Evolutionary conservation across 2,797 vertebrate species (phyloP).

Genomic region (Phataginus tricuspis): DNA sequence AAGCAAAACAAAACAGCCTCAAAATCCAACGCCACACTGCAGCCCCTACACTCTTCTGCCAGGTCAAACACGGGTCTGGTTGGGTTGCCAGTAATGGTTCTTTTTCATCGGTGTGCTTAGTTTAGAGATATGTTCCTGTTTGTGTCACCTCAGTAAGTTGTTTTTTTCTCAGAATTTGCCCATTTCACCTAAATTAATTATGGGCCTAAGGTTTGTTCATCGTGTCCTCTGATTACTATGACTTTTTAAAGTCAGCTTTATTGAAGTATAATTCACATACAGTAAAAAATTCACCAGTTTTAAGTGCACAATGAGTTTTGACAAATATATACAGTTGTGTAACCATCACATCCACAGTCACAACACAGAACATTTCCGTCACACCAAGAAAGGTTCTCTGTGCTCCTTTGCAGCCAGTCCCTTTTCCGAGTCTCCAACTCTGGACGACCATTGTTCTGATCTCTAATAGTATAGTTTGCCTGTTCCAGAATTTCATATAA

Average conservation of each 20-base stretch:
- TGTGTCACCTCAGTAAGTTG: slow-evolving; percentile 29
- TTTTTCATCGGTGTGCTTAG: not conserved
- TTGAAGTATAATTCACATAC: not conserved
- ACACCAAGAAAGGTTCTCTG: not conserved
- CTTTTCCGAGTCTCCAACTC: not conserved
- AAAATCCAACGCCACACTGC: slow-evolving; percentile 61
- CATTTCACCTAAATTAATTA: slow-evolving; percentile 18
- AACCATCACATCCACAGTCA: not conserved
- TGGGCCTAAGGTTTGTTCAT: not conserved
- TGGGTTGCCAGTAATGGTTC: slow-evolving; percentile 46
- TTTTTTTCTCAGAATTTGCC: not conserved
- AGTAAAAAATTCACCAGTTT: not conserved
- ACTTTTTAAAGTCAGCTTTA: not conserved
- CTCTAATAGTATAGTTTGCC: not conserved
- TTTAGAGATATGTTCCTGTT: slow-evolving; percentile 39
- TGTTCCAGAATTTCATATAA: not conserved
- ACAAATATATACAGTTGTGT: not conserved
- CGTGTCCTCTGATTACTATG: not conserved
- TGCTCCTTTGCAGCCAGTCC: not conserved
- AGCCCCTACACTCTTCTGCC: slow-evolving; percentile 56
- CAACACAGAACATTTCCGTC: not conserved
- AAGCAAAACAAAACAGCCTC: not conserved
- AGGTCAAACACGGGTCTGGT: slow-evolving; percentile 68
- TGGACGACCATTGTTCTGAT: not conserved
- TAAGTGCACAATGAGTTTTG: not conserved